phyloP scores from a whole-genome alignment of 64 coral and sea anemone species.

The Orbicella faveolata region DNA sequence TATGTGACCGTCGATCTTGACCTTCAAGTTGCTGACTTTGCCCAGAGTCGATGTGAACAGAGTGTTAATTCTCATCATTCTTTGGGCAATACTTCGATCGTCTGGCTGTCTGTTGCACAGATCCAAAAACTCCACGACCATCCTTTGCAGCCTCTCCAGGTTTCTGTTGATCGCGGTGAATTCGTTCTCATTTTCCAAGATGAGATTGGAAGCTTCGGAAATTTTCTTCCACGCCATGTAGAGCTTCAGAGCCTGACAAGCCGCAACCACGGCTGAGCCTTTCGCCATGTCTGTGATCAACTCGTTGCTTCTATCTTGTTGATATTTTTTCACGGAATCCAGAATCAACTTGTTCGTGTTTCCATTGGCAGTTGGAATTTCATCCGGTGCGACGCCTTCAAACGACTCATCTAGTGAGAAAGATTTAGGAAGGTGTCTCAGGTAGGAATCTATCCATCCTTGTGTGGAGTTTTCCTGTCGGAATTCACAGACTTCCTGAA shows the following conservation, averaged over 20 bases:
- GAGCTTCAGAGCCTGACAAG: conserved; percentile 58
- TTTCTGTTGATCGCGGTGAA: conserved; percentile 51
- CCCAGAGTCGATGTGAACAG: conserved; percentile 57
- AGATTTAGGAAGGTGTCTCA: conserved; percentile 36
- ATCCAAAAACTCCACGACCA: conserved; percentile 66
- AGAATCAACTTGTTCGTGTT: conserved; percentile 52
- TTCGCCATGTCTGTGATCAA: conserved; percentile 61
- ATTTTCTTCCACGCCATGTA: conserved; percentile 65
- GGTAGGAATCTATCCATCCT: conserved; percentile 18
- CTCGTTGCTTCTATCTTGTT: conserved; percentile 53
- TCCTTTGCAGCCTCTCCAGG: conserved; percentile 45
- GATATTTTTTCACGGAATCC: conserved; percentile 50
- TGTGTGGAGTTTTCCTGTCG: conserved; percentile 69
- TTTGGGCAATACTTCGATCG: conserved; percentile 13
- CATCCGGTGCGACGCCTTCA: conserved; percentile 21
- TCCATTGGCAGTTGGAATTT: conserved; percentile 13
- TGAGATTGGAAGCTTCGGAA: conserved; percentile 64
- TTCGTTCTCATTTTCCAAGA: conserved; percentile 30
- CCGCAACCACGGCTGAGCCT: conserved; percentile 18
- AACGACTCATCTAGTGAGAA: neutral
- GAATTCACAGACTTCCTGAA: conserved; percentile 51
- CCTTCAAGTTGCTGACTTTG: conserved; percentile 50
- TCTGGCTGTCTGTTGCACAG: conserved; percentile 48
- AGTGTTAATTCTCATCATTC: conserved; percentile 53
- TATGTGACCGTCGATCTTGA: conserved; percentile 73